Conservation (phyloP, 2,888 invertebrate genomes). For the Stenodema calcarata region DNA sequence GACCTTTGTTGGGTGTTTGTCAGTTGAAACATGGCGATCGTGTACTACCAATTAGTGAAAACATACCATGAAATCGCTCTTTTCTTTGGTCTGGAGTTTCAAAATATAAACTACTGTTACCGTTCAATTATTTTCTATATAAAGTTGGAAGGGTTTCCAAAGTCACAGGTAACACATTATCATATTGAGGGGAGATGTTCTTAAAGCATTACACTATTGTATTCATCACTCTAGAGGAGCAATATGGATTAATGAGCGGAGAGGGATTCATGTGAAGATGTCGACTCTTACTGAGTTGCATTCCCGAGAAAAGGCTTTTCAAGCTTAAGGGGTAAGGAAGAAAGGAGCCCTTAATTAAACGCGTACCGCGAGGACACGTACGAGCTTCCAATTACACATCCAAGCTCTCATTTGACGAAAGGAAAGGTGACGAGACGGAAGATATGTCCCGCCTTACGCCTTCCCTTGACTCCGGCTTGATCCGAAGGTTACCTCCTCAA, state of each 20-base stretch:
- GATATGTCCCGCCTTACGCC: neutral
- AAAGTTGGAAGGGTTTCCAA: too few species aligned
- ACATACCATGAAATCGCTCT: too few species aligned
- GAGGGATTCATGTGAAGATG: neutral
- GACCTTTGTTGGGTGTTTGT: too few species aligned
- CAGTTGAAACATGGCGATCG: too few species aligned
- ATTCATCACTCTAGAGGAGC: neutral
- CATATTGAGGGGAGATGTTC: too few species aligned
- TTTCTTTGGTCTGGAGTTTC: too few species aligned
- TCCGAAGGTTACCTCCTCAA: constrained; percentile 1
- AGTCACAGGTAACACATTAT: too few species aligned
- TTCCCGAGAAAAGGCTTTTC: neutral
- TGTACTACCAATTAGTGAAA: too few species aligned
- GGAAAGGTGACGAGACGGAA: neutral
- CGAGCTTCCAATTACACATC: constrained; percentile 20
- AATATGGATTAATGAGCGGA: neutral
- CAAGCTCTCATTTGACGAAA: constrained; percentile 1
- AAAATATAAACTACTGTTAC: too few species aligned
- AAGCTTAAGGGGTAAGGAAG: neutral
- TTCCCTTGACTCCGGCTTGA: constrained; percentile 25
- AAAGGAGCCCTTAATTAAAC: neutral
- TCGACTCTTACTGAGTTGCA: neutral
- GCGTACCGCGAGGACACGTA: neutral
- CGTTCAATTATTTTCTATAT: too few species aligned
- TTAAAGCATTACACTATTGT: too few species aligned